These are phyloP conservation scores for Arctopsyche grandis DNA, from an alignment of 1,140 invertebrate genomes.

Conservation along the genomic window DNA sequence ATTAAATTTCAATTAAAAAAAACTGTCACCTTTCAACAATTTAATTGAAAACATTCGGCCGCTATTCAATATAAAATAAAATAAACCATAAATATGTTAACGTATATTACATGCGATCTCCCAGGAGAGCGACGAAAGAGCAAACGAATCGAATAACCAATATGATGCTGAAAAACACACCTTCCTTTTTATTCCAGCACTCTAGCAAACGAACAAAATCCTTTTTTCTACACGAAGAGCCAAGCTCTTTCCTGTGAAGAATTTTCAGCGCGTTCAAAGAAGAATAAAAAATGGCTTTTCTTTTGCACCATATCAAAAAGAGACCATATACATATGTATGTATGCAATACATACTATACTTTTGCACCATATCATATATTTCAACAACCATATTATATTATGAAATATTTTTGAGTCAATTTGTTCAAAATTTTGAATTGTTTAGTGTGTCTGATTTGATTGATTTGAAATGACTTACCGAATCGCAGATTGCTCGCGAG, in stretches of 20 bases:
- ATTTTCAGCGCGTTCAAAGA: background rate
- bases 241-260: background rate
- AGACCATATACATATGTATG: background rate
- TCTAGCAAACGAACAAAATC: background rate
- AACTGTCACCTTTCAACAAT: too few species aligned
- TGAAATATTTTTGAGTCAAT: too few species aligned
- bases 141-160: background rate
- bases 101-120: background rate
- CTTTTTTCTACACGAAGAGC: background rate
- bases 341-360: background rate
- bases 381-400: too few species aligned
- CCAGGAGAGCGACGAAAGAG: background rate
- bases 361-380: too few species aligned
- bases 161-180: background rate
- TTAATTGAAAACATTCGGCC: too few species aligned
- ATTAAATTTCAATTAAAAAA: too few species aligned
- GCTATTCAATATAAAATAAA: too few species aligned
- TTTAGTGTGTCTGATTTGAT: background rate
- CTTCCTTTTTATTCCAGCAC: background rate
- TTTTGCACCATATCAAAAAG: background rate
- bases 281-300: background rate
- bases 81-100: background rate
- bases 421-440: too few species aligned
- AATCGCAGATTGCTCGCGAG: slow-evolving; percentile 51
- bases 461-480: slow-evolving; percentile 45